Base-by-base conservation (phyloP, 2,797 vertebrate genomes). In the Cyprinella venusta region DNA sequence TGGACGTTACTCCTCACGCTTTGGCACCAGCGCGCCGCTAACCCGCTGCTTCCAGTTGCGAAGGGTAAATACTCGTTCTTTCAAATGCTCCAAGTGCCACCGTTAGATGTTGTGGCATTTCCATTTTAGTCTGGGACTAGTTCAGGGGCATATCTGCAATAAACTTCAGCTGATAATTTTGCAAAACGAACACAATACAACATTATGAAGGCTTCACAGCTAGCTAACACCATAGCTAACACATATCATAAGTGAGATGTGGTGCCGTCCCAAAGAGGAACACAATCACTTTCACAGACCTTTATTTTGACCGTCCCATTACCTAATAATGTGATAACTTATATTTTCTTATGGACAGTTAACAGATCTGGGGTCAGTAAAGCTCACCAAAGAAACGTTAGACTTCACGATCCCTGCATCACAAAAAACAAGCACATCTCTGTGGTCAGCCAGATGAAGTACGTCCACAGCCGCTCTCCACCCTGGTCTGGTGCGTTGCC, bases 1-100 rank as follows among this genome's bases (percentile, higher is more conserved):
- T 97, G 96, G 96, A 96, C 93, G 75, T 94, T 97, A 86, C 96
- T 97, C 86, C 93, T 97, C 88, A 96, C 94, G 30, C 93, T 96
- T 90, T 97, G 96, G 96, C 96, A 96, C 84, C 96, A 96, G 87
- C 95, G 92, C 84, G 90, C 93, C 74, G 90, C 94, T 77, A 92
- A 94, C 83, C 94, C 94, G 78, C 94, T 96, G 90, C 93, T 95
- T 81, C 89, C 92, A 26, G 68, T 94, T 79, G 90, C 63, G 68
- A 94, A 89, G 59, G 91, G 93, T 93, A 90, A 87, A 82, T n/a
- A 33, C 15, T 15, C 4, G 5, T 30, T 48, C 21, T 69, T 26
- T 45, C n/a, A 69, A 69, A 40, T 40, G 19, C 13, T 16, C 5
- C n/a, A 26, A 48, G 42, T n/a, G 38, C 9, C 21, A 0, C n/a